Evolutionary conservation across 2,797 vertebrate species (phyloP).

Genomic region (Tadarida brasiliensis): DNA sequence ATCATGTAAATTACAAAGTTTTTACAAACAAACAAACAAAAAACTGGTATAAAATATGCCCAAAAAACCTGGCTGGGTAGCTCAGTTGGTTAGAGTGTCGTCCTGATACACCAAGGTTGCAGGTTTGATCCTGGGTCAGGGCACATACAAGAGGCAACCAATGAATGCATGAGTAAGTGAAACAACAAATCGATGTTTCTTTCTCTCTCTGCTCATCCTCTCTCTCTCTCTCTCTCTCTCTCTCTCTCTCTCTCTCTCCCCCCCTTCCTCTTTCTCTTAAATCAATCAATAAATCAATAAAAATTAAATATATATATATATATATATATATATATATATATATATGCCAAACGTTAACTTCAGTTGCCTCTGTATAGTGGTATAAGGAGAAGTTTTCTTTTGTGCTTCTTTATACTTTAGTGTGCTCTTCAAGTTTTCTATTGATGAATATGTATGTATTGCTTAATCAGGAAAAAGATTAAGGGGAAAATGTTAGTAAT

Average conservation of each 20-base stretch:
- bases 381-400: neutral
- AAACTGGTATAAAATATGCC: neutral
- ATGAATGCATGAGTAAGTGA: too few species aligned
- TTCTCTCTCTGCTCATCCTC: neutral
- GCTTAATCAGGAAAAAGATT: conserved; percentile 19
- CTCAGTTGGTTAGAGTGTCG: too few species aligned
- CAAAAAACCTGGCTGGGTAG: neutral
- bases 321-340: too few species aligned
- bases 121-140: too few species aligned
- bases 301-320: too few species aligned
- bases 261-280: neutral
- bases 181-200: neutral
- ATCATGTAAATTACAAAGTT: neutral
- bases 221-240: neutral
- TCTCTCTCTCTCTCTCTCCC: neutral
- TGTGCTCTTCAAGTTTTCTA: neutral
- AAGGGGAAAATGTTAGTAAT: conserved; percentile 10
- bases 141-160: too few species aligned
- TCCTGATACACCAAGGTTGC: too few species aligned
- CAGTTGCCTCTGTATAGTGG: neutral
- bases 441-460: conserved; percentile 25
- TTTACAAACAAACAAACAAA: neutral
- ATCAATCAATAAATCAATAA: neutral
- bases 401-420: neutral
- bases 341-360: neutral